A percentile compares a stretch with the other conserved stretches of the same genome.
phyloP scores from a whole-genome alignment of 2,797 vertebrate species.

The Morelia viridis region DNA sequence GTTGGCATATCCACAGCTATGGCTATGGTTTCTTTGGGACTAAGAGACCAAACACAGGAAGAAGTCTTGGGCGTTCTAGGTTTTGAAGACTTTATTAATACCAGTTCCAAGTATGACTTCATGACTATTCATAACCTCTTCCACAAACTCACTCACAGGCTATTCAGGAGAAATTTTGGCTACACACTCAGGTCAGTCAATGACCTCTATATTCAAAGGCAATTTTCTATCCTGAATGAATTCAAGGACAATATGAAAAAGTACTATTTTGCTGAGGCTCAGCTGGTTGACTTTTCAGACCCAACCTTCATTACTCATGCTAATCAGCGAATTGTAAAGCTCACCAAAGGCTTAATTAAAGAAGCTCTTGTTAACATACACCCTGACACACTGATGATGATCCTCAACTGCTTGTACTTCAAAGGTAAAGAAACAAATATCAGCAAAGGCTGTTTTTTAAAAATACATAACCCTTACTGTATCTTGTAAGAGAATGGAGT shows the following conservation, averaged over 20 bases:
- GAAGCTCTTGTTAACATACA: slow-evolving; percentile 86
- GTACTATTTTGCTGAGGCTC: slow-evolving; percentile 91
- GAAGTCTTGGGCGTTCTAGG: slow-evolving; percentile 85
- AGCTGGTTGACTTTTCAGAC: slow-evolving; percentile 87
- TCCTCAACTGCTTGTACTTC: slow-evolving; percentile 96
- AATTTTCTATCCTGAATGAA: slow-evolving; percentile 76
- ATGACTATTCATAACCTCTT: slow-evolving; percentile 93
- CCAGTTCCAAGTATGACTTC: slow-evolving; percentile 88
- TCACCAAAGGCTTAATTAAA: slow-evolving; percentile 93
- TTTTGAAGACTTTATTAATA: slow-evolving; percentile 89
- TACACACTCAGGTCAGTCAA: slow-evolving; percentile 91
- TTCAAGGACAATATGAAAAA: slow-evolving; percentile 83
- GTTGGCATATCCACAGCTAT: slow-evolving; percentile 94
- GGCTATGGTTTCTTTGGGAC: slow-evolving; percentile 91
- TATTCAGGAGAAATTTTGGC: slow-evolving; percentile 94
- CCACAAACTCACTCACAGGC: slow-evolving; percentile 91
- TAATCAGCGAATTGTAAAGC: slow-evolving; percentile 86
- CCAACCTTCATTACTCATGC: slow-evolving; percentile 83
- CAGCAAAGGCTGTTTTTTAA: neutral
- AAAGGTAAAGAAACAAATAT: slow-evolving; percentile 83
- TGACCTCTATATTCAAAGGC: slow-evolving; percentile 85
- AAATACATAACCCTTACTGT: neutral
- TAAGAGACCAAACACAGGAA: slow-evolving; percentile 77
- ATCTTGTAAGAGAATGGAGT: no score
- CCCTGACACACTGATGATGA: slow-evolving; percentile 87